Percentiles rank a stretch among this genome's conserved stretches.
phyloP scores from a whole-genome alignment of 2,113 vertebrate genomes.

The Gallinago paraguaiae region DNA sequence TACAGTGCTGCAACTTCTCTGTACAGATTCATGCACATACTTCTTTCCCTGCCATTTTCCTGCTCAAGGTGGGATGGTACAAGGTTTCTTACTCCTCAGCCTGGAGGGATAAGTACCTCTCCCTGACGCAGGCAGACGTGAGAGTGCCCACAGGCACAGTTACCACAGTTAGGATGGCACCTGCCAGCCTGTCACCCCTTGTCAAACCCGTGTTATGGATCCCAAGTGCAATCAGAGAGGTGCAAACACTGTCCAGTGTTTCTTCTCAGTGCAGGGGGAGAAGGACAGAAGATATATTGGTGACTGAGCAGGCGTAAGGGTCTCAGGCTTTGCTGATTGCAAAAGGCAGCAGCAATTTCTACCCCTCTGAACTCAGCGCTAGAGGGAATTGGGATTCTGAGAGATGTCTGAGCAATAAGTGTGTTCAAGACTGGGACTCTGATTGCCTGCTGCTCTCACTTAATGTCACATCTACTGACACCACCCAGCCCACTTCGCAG shows the following conservation, averaged over 20 bases:
- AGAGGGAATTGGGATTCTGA: background rate
- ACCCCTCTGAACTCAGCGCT: accelerated
- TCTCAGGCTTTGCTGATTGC: background rate
- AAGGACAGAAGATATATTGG: background rate
- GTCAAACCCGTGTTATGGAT: accelerated
- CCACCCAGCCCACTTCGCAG: background rate
- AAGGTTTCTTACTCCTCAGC: background rate
- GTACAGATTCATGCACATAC: background rate
- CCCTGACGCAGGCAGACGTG: background rate
- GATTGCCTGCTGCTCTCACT: background rate
- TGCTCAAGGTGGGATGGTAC: background rate
- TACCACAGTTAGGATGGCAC: background rate
- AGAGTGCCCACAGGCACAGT: background rate
- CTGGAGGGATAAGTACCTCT: background rate
- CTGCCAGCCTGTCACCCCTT: background rate
- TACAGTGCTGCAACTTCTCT: background rate
- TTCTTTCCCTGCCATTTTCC: background rate
- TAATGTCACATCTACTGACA: background rate
- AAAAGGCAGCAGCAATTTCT: background rate
- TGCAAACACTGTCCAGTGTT: background rate
- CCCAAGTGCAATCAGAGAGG: background rate
- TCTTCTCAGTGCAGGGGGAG: background rate
- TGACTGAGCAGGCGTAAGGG: background rate
- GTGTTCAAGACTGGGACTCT: background rate
- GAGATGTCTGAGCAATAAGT: background rate